These are phyloP conservation scores for Nomada ferruginata DNA, from an alignment of 2,888 invertebrate species.

Conservation along the genomic window DNA sequence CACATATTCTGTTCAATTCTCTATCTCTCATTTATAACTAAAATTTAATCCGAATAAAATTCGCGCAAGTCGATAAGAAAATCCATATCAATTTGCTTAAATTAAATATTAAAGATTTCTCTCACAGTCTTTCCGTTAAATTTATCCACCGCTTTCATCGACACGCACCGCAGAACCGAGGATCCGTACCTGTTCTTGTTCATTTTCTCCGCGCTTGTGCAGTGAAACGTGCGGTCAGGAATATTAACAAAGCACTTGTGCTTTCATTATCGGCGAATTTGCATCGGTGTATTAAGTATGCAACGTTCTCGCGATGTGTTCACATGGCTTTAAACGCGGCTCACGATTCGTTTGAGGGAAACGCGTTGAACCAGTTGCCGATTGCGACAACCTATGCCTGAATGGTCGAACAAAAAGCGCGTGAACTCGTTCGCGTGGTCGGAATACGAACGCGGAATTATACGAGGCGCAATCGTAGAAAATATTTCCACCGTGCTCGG, in stretches of 20 bases:
- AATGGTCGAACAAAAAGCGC: conserved; percentile 43
- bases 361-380: conserved; percentile 23
- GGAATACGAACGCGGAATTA: conserved; percentile 26
- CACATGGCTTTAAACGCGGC: conserved; percentile 6
- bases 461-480: not conserved
- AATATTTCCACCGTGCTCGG: conserved; percentile 10
- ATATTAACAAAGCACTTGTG: conserved; percentile 1
- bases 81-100: no score
- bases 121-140: no score
- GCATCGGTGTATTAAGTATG: conserved; percentile 16
- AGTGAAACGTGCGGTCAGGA: not conserved
- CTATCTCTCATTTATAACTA: no score
- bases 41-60: no score
- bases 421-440: conserved; percentile 41
- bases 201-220: not conserved
- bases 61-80: no score
- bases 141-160: no score
- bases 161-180: no score
- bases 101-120: no score
- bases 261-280: conserved; percentile 19
- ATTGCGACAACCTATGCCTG: conserved; percentile 42
- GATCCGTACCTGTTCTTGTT: not conserved
- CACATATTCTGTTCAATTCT: no score
- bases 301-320: conserved; percentile 11
- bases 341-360: conserved; percentile 20